Evolutionary conservation across 2,797 vertebrate species (phyloP).

Genomic region (Ctenopoma multispine): DNA sequence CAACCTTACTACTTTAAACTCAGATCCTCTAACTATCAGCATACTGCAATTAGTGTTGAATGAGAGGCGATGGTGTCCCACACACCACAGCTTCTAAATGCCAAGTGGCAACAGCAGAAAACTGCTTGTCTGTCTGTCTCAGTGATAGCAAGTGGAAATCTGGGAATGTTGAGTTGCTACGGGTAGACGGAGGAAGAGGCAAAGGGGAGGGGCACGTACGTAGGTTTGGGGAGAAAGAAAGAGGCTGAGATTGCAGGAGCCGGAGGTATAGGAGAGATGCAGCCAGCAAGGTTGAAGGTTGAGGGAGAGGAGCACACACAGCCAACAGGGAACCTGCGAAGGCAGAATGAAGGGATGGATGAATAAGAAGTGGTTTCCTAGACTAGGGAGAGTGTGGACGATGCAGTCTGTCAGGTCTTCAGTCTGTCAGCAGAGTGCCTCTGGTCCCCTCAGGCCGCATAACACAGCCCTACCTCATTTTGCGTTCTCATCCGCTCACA

Average conservation of each 20-base stretch:
- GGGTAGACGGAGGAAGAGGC: conserved; percentile 17
- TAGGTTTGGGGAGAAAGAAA: conserved; percentile 2
- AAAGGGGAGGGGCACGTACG: neutral
- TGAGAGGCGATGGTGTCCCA: conserved; percentile 56
- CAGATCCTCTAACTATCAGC: conserved; percentile 32
- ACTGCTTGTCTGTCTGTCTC: conserved; percentile 53
- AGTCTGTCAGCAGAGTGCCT: conserved; percentile 69
- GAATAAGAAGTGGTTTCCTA: conserved; percentile 50
- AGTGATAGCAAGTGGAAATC: conserved; percentile 66
- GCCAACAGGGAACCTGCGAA: conserved; percentile 18
- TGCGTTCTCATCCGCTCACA: conserved; percentile 61
- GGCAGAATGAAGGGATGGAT: conserved; percentile 17
- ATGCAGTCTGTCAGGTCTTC: conserved; percentile 75
- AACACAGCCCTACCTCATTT: conserved; percentile 54
- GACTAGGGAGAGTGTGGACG: conserved; percentile 51
- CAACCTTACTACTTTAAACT: too few relatives aligned
- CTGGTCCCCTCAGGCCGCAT: conserved; percentile 51
- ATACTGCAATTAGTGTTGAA: conserved; percentile 59
- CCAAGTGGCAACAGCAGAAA: conserved; percentile 67
- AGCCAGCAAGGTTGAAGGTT: conserved; percentile 45
- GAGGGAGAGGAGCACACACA: conserved; percentile 20
- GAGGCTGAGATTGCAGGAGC: neutral
- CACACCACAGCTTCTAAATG: conserved; percentile 61
- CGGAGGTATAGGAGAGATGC: conserved; percentile 20
- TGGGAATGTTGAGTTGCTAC: conserved; percentile 63